Percentiles rank a stretch among this genome's conserved stretches.
phyloP scores from a whole-genome alignment of 2,797 vertebrate genomes.

The Hafferia zeledoni region DNA sequence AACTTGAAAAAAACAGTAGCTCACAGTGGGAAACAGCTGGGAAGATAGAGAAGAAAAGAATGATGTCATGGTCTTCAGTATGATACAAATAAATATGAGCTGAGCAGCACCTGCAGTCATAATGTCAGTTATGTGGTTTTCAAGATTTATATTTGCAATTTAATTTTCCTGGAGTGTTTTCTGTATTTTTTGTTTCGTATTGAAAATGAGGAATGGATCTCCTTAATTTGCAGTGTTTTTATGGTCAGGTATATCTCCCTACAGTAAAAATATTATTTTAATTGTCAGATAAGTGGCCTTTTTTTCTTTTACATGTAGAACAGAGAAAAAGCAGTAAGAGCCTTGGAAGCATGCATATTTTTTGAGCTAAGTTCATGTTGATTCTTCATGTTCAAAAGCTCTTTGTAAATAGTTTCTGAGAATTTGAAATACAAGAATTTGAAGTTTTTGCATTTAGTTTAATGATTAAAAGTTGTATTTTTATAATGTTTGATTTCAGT shows the following conservation, averaged over 20 bases:
- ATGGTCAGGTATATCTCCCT: rapidly evolving
- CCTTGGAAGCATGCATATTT: background rate
- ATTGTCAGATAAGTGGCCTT: background rate
- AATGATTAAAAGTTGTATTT: background rate
- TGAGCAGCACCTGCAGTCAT: background rate
- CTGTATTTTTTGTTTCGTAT: background rate
- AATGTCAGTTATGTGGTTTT: background rate
- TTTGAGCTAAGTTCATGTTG: background rate
- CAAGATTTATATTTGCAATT: background rate
- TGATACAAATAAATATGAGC: background rate
- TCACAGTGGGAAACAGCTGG: background rate
- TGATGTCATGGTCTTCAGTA: background rate
- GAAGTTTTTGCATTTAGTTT: background rate
- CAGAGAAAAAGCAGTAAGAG: background rate
- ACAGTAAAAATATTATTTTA: background rate
- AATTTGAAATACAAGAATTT: background rate
- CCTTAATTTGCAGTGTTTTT: background rate
- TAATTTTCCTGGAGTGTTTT: background rate
- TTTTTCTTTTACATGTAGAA: background rate
- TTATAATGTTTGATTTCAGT: background rate
- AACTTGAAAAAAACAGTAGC: background rate
- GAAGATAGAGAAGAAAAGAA: background rate
- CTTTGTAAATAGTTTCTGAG: background rate
- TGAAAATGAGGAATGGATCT: background rate
- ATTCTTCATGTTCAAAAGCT: background rate